phyloP scores from a whole-genome alignment of 2,888 invertebrate genomes.

The Chironomus tentans region DNA sequence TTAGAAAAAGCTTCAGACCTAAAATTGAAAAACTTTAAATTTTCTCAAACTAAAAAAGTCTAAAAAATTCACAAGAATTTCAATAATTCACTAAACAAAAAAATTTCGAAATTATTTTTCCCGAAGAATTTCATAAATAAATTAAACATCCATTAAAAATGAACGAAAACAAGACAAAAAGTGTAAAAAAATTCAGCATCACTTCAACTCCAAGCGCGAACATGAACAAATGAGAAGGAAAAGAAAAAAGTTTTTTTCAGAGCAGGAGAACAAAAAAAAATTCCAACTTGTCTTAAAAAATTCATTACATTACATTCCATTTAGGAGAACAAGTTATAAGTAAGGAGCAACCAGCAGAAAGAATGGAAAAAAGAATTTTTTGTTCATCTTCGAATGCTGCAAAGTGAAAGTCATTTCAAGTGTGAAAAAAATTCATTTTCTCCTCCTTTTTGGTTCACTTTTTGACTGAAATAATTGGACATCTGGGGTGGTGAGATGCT shows the following conservation, averaged over 20 bases:
- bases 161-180: neutral
- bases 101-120: neutral
- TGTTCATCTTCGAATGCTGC: neutral
- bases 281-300: neutral
- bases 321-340: neutral
- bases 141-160: neutral
- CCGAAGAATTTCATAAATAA: neutral
- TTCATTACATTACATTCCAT: constrained; percentile 7
- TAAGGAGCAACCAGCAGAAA: too few species aligned
- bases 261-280: neutral
- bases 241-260: neutral
- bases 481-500: too few species aligned
- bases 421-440: too few species aligned
- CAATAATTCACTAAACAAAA: neutral
- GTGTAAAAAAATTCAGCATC: neutral
- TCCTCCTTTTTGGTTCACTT: too few species aligned
- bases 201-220: neutral
- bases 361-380: too few species aligned
- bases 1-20: too few species aligned
- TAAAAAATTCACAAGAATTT: neutral
- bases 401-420: neutral
- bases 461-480: too few species aligned
- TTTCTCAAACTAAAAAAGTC: neutral
- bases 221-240: neutral
- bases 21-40: neutral